phyloP scores from a whole-genome alignment of 2,113 vertebrate genomes.

The Melospiza georgiana region DNA sequence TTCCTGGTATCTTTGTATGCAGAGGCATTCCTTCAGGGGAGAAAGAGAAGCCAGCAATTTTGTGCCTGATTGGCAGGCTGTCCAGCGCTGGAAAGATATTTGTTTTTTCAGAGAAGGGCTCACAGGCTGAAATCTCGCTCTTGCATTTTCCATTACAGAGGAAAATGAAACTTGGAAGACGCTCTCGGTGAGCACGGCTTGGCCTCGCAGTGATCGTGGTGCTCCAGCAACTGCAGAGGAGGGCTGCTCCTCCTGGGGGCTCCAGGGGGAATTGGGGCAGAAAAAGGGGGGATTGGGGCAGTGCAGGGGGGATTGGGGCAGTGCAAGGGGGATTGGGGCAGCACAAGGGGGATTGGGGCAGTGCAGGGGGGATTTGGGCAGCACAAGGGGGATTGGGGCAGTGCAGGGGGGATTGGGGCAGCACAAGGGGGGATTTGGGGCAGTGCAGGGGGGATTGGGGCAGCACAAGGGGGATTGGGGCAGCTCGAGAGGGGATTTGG shows the following conservation, averaged over 20 bases:
- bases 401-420: too few relatives aligned
- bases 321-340: too few relatives aligned
- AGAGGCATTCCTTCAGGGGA: constrained; percentile 71
- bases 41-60: constrained; percentile 74
- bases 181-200: not conserved
- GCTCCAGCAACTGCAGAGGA: not conserved
- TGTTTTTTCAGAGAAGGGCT: constrained; percentile 69
- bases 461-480: too few relatives aligned
- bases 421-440: too few relatives aligned
- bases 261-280: fast-evolving
- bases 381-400: too few relatives aligned
- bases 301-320: not conserved
- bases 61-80: constrained; percentile 76
- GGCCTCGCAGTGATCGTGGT: not conserved
- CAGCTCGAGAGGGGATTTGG: too few relatives aligned
- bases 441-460: too few relatives aligned
- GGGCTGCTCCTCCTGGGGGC: not conserved
- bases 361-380: too few relatives aligned
- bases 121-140: constrained; percentile 60
- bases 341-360: too few relatives aligned
- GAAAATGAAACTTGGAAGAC: constrained; percentile 50
- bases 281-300: not conserved
- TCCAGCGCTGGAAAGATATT: constrained; percentile 76
- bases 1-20: constrained; percentile 72
- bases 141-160: constrained; percentile 57